phyloP scores from a whole-genome alignment of 2,113 vertebrate species.

The Tympanuchus pallidicinctus region DNA sequence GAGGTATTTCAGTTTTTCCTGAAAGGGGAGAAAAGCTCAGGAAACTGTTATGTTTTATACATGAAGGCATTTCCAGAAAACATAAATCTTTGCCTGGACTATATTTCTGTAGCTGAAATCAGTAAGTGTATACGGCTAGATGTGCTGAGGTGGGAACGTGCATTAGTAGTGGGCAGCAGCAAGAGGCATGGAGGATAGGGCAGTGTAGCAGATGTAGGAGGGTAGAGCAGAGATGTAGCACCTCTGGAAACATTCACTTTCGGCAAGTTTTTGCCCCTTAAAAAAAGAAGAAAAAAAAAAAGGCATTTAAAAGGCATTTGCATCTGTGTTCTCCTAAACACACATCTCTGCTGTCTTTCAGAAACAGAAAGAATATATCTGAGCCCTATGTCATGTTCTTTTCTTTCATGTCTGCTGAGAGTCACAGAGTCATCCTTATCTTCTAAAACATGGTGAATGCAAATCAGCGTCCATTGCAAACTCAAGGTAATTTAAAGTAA shows the following conservation, averaged over 20 bases:
- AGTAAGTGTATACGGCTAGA: neutral
- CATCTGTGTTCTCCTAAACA: neutral
- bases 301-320: neutral
- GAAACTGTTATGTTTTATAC: neutral
- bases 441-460: neutral
- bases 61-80: neutral
- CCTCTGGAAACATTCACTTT: neutral
- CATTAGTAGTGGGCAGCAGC: neutral
- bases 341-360: neutral
- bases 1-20: neutral
- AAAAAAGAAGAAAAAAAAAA: neutral
- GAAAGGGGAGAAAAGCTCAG: neutral
- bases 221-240: neutral
- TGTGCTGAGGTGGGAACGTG: neutral
- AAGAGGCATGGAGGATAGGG: accelerated
- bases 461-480: neutral
- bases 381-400: neutral
- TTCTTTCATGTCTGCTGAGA: neutral
- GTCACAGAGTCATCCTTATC: neutral
- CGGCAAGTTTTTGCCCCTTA: neutral
- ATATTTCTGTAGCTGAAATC: neutral
- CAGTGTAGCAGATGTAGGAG: too few relatives aligned
- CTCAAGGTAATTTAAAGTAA: neutral
- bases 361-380: neutral
- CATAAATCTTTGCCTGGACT: neutral